Conservation (phyloP, 2,113 vertebrate genomes). For the crab-eating macaque (Macaca fascicularis) region DNA sequence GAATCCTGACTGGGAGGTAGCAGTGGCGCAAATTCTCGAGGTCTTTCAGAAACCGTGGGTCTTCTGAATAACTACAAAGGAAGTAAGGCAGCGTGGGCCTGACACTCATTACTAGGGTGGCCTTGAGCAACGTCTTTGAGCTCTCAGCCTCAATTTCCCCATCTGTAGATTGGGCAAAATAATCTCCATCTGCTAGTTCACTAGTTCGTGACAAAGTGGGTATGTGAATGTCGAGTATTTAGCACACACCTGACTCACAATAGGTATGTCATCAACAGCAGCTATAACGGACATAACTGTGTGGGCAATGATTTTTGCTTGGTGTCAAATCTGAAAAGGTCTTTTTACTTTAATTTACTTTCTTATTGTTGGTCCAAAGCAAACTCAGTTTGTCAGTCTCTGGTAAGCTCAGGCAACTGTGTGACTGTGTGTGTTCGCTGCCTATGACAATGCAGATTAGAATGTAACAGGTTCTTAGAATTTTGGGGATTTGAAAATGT, state of each 20-base stretch:
- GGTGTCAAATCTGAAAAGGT: background rate
- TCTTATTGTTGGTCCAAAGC: background rate
- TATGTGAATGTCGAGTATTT: background rate
- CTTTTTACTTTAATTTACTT: background rate
- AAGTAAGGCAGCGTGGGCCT: background rate
- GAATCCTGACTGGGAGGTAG: background rate
- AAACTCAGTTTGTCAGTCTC: background rate
- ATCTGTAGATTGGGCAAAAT: background rate
- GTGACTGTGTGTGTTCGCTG: background rate
- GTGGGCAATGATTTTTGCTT: background rate
- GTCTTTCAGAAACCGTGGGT: background rate
- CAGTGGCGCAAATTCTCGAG: background rate
- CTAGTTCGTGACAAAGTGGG: background rate
- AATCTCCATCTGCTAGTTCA: background rate
- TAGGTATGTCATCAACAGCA: background rate
- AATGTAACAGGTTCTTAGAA: background rate
- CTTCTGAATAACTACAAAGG: background rate
- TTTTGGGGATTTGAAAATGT: background rate
- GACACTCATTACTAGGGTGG: background rate
- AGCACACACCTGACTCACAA: background rate
- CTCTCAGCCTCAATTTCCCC: background rate
- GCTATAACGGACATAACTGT: background rate
- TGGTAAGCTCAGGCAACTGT: background rate
- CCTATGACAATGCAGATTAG: background rate
- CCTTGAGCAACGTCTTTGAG: background rate